Base-by-base conservation (phyloP, 1,140 invertebrate species). In the Nomia melanderi region DNA sequence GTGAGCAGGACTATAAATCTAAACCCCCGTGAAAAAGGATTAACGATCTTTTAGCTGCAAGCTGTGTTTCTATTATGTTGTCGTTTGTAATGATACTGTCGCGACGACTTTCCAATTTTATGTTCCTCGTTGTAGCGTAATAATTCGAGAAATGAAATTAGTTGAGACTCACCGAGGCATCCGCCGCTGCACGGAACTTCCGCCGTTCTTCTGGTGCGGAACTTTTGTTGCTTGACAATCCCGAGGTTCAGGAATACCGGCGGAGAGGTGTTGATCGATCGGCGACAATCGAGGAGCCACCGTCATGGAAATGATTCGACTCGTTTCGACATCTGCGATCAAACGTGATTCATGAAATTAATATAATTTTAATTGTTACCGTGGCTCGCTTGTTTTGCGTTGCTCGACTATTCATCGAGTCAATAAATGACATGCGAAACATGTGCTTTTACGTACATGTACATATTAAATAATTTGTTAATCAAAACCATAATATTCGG, bases 101-200 rank as follows among this genome's bases (percentile, higher is more conserved):
- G n/a, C n/a, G n/a, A n/a, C n/a, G n/a, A n/a, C 8, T 6, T n/a
- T 17, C 20, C 5, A 50, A 50, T 50, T 50, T 50, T 5, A 50
- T n/a, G 5, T 50, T n/a, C 6, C 20, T n/a, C 47, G 20, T 50
- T 7, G n/a, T 50, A 17, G 17, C 12, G 27, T 20, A 57, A 31
- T 31, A 14, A 31, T 57, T 31, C 23, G 23, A 11, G 8, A 1
- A 0, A n/a, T 20, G 29, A 50, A 50, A 69, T 36, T 17, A 7
- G 20, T 5, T 33, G 11, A 33, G 31, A 74, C 73, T 76, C 31
- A 76, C 73, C 64, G 9, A 3, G 25, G 23, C 25, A 23, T 39
- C 53, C 23, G 25, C 11, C 3, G 41, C 20, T 17, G 6, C 41
- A 11, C n/a, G 25, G 3, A 36, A 33, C 8, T 33, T 8, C 9